Evolutionary conservation across 1,140 invertebrate genomes (phyloP).

Genomic region (Drosophila novamexicana): DNA sequence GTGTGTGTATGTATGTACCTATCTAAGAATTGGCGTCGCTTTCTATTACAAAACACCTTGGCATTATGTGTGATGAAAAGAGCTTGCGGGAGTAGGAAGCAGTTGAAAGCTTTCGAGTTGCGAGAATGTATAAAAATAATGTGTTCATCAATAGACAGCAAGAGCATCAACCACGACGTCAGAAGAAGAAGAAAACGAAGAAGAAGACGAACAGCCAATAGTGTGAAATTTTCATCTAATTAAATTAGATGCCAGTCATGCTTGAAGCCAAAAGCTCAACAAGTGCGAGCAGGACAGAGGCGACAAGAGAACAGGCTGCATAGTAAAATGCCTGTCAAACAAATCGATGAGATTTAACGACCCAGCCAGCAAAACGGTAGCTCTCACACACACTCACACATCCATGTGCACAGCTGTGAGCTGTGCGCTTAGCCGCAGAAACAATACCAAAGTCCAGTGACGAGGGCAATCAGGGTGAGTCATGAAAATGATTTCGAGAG

Average conservation of each 20-base stretch:
- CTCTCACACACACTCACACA: constrained; percentile 10
- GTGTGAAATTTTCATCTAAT: constrained; percentile 72
- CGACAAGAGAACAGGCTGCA: constrained; percentile 22
- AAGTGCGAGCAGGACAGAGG: constrained; percentile 2
- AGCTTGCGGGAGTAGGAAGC: not conserved
- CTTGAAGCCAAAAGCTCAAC: constrained; percentile 32
- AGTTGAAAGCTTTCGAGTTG: not conserved
- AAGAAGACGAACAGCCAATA: constrained; percentile 44
- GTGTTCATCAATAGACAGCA: constrained; percentile 3
- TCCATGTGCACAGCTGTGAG: constrained; percentile 31
- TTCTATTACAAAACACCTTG: constrained; percentile 27
- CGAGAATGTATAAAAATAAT: constrained; percentile 8
- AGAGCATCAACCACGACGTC: constrained; percentile 4
- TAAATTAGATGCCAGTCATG: constrained; percentile 74
- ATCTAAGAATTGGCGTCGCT: constrained; percentile 18
- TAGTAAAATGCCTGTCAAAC: constrained; percentile 72
- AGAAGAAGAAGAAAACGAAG: not conserved
- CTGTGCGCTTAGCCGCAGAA: constrained; percentile 27
- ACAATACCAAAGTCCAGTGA: constrained; percentile 1
- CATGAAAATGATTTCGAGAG: constrained; percentile 9
- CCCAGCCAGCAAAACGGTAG: constrained; percentile 21
- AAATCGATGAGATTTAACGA: constrained; percentile 67
- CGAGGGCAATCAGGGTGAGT: constrained; percentile 8
- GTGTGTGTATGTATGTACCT: not conserved
- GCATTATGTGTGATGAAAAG: not conserved